phyloP scores from a whole-genome alignment of 37 sponge, comb jelly and placozoan genomes.

The Aplysina aerophoba region DNA sequence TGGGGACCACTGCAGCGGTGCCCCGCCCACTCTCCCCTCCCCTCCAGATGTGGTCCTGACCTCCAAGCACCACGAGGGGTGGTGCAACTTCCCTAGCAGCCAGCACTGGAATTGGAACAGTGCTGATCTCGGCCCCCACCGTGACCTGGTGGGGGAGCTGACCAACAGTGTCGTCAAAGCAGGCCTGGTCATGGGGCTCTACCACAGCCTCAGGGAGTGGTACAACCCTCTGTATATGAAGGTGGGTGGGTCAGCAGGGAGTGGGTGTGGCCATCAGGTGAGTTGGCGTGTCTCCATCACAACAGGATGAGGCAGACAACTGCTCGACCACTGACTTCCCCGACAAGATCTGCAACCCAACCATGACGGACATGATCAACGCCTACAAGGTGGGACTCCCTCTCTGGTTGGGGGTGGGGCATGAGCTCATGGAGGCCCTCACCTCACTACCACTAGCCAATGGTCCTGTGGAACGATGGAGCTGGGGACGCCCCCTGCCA shows the following conservation, averaged over 20 bases:
- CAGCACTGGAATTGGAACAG: slow-evolving; percentile 91
- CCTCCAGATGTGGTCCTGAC: slow-evolving; percentile 78
- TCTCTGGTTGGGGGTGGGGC: too few relatives aligned
- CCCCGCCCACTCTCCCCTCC: not conserved
- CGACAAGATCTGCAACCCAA: slow-evolving; percentile 68
- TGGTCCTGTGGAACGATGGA: slow-evolving; percentile 80
- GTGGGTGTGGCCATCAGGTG: too few relatives aligned
- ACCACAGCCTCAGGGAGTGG: slow-evolving; percentile 89
- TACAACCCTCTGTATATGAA: slow-evolving; percentile 72
- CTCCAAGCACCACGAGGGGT: slow-evolving; percentile 87
- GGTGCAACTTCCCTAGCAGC: slow-evolving; percentile 71
- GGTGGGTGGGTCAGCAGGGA: slow-evolving; percentile 12
- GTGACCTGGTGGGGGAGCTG: slow-evolving; percentile 71
- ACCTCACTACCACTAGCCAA: slow-evolving; percentile 43
- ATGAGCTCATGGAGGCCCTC: too few relatives aligned
- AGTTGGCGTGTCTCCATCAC: too few relatives aligned
- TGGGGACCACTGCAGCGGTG: too few relatives aligned
- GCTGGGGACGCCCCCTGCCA: slow-evolving; percentile 67
- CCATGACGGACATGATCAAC: slow-evolving; percentile 64
- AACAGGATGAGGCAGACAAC: slow-evolving; percentile 61
- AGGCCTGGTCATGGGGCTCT: slow-evolving; percentile 77
- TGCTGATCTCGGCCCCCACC: slow-evolving; percentile 68
- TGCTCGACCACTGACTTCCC: slow-evolving; percentile 65
- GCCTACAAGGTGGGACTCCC: slow-evolving; percentile 55
- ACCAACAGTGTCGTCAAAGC: slow-evolving; percentile 61